Base-by-base conservation (phyloP, 2,888 invertebrate genomes). In the Diarsia brunnea region DNA sequence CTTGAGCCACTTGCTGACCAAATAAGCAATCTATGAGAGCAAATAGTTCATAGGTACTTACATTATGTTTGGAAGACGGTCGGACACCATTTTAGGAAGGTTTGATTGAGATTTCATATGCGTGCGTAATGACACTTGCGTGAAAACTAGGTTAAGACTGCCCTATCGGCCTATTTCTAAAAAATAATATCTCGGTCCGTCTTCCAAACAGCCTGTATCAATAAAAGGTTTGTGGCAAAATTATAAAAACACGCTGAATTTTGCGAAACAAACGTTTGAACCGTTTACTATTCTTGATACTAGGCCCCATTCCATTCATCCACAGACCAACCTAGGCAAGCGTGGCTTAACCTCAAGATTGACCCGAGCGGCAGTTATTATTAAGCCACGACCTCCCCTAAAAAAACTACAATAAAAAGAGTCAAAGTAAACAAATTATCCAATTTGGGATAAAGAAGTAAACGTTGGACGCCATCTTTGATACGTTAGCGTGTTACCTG, bases 361-460 rank as follows among this genome's bases (percentile, higher is more conserved):
- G 38, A 38, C 38, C 38, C 38, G 38, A 38, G 38, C 38, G 8
- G 38, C 38, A 38, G 38, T 38, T 38, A 38, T 38, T 38, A 8
- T 38, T 38, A 38, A 38, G 38, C 38, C 38, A 38, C 38, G 38
- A 47, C 14, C 47, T 47, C 14, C 47, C 16, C 47, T 38, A 7
- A 1, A n/a, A 55, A 55, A 55, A 55, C 2, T 55, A 55, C 24
- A 24, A 55, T 0, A 19, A 10, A 1, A 4, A 27, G 14, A 69
- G 79, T 72, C 71, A 66, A 55, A 74, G 60, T 61, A 67, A 60
- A 82, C 73, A 77, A 78, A 81, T 85, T 66, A 81, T 74, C 70
- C 64, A 77, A 81, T 84, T 85, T 78, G 12, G 55, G 58, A 51
- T 68, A 69, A 72, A 76, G 72, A 78, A 73, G 55, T 64, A 75